These are phyloP conservation scores for Zaprionus vittiger DNA, from an alignment of 1,140 invertebrate genomes.

Conservation along the genomic window DNA sequence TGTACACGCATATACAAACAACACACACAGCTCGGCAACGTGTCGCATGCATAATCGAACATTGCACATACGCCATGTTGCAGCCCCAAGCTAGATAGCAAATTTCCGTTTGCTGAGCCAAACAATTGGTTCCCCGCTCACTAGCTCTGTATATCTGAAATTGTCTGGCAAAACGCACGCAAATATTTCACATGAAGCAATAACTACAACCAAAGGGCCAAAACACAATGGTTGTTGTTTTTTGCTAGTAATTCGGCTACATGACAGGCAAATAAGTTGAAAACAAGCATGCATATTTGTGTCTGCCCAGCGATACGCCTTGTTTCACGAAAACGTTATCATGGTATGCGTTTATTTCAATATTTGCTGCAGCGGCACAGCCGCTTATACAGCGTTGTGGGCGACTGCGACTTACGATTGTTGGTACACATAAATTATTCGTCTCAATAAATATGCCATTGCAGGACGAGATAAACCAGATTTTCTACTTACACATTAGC, in stretches of 20 bases:
- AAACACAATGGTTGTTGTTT: conserved; percentile 30
- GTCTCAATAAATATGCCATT: conserved; percentile 23
- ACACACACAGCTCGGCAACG: conserved; percentile 34
- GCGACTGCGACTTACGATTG: neutral
- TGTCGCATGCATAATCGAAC: conserved; percentile 64
- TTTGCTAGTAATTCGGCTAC: conserved; percentile 9
- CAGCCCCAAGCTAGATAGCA: conserved; percentile 25
- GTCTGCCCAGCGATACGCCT: conserved; percentile 16
- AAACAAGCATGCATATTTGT: conserved; percentile 20
- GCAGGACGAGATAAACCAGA: neutral
- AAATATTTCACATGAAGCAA: conserved; percentile 31
- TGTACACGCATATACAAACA: conserved; percentile 26
- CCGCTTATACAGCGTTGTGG: neutral
- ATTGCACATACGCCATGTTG: conserved; percentile 69
- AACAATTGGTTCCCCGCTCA: conserved; percentile 52
- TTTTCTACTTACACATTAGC: conserved; percentile 51
- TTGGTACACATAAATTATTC: conserved; percentile 15
- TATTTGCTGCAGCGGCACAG: neutral
- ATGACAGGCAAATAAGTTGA: conserved; percentile 31
- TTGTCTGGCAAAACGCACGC: conserved; percentile 40
- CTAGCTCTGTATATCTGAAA: conserved; percentile 39
- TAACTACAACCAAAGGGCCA: neutral
- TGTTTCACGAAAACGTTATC: conserved; percentile 5
- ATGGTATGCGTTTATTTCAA: neutral
- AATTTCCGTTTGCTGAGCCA: conserved; percentile 40